Evolutionary conservation across 2,797 vertebrate species (phyloP).

Genomic region (Notamacropus eugenii): DNA sequence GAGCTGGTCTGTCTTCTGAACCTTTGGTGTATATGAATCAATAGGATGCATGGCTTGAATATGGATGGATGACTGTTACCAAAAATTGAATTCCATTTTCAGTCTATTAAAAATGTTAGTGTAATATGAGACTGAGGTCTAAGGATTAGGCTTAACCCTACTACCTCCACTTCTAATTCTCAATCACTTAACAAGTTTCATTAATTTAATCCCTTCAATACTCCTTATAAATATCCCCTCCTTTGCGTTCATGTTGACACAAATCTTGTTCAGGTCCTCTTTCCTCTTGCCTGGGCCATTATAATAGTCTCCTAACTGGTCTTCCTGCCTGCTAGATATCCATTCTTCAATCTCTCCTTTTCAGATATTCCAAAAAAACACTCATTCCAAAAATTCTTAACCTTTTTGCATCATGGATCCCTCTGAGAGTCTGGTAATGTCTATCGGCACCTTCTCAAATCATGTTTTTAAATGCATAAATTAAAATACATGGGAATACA

Average conservation of each 20-base stretch:
- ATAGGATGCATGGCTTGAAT: constrained; percentile 8
- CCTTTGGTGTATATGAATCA: not conserved
- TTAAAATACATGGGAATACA: not conserved
- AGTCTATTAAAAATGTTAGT: not conserved
- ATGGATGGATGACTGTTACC: not conserved
- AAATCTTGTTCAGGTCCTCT: not conserved
- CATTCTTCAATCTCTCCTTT: not conserved
- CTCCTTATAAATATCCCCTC: not conserved
- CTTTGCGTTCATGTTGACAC: not conserved
- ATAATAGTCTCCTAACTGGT: not conserved
- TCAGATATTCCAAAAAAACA: not conserved
- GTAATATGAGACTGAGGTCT: not conserved
- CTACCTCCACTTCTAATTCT: no score
- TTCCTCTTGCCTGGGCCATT: not conserved
- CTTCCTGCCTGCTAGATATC: not conserved
- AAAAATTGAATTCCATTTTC: constrained; percentile 33
- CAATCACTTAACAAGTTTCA: not conserved
- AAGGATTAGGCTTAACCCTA: not conserved
- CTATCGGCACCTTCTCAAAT: constrained; percentile 30
- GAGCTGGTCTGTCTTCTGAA: not conserved
- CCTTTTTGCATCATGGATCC: not conserved
- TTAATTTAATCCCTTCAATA: not conserved
- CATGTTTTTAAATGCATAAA: constrained; percentile 2
- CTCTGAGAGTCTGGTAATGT: not conserved
- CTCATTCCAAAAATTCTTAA: not conserved